Evolutionary conservation across 1,140 invertebrate species (phyloP), one percentile per base, ranked within the genome.

Genomic region (Agrypnia vestita): DNA sequence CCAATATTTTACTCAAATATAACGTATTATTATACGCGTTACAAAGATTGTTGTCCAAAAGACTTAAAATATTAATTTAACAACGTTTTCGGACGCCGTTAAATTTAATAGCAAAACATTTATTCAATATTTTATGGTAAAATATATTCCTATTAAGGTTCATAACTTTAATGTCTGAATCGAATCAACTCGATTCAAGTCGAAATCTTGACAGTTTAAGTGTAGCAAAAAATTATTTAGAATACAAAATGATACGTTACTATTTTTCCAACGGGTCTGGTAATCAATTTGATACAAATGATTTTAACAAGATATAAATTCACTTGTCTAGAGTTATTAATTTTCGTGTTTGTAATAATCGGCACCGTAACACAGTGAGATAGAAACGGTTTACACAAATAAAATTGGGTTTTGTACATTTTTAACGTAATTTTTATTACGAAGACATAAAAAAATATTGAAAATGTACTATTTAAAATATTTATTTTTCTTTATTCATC

Each of bases 231-330:
- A 69, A n/a, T 10, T 69, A 69, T 69, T 69, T 46, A 35, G 46
- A 35, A 69, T 69, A 69, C 64, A 21, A 69, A 69, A 69, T 69
- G 64, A 69, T 69, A 69, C 64, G 43, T 69, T 69, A 69, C 46
- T 69, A 69, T 46, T 69, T 69, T 69, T 47, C 64, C 64, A 49
- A 69, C 64, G 44, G 64, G 64, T 69, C 44, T 47, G 43, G 44
- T 69, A 69, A 69, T 69, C 64, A 69, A 69, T 69, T 69, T 69
- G 64, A 21, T 69, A 69, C 64, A 69, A 69, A 69, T 69, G 64
- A 47, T 69, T 69, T 43, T 69, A 69, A 69, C 64, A 69, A 69
- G 64, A 69, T 69, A 69, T 69, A 69, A 69, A 69, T 69, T 69
- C 44, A 69, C 43, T 69, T 69, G 64, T 69, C 64, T 46, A 11